Conservation (phyloP, 2,113 vertebrate species). For the Phalacrocorax brasilianus region DNA sequence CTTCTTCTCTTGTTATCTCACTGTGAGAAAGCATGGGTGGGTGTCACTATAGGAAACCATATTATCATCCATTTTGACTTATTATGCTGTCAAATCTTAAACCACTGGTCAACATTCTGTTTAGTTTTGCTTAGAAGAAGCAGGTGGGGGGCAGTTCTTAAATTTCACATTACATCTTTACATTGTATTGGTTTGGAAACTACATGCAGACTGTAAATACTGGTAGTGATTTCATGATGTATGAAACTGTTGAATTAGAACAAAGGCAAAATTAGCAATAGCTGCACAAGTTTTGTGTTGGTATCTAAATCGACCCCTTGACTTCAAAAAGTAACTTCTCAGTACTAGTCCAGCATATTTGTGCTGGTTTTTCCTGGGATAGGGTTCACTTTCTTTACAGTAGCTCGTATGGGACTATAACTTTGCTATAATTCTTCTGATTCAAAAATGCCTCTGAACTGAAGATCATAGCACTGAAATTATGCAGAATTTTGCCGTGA, state of each 20-base stretch:
- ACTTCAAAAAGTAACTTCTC: not conserved
- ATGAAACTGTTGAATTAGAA: not conserved
- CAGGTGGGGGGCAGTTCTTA: not conserved
- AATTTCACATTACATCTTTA: not conserved
- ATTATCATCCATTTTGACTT: not conserved
- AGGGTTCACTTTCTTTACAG: no score
- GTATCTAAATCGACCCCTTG: not conserved
- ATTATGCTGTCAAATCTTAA: accelerated
- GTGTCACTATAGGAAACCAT: not conserved
- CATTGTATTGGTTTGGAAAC: not conserved
- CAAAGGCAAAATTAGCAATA: not conserved
- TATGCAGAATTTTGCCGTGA: not conserved
- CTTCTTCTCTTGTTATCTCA: not conserved
- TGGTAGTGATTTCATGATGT: not conserved
- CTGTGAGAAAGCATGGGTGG: accelerated
- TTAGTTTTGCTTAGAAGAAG: not conserved
- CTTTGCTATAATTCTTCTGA: not conserved
- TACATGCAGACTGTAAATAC: not conserved
- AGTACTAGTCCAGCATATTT: not conserved
- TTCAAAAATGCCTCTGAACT: not conserved
- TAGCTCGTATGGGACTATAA: no score
- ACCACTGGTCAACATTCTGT: not conserved
- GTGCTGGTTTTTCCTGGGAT: no score
- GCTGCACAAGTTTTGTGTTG: not conserved
- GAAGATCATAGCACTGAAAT: not conserved